Evolutionary conservation across 2,888 invertebrate genomes (phyloP).

Genomic region (Neria commutata): DNA sequence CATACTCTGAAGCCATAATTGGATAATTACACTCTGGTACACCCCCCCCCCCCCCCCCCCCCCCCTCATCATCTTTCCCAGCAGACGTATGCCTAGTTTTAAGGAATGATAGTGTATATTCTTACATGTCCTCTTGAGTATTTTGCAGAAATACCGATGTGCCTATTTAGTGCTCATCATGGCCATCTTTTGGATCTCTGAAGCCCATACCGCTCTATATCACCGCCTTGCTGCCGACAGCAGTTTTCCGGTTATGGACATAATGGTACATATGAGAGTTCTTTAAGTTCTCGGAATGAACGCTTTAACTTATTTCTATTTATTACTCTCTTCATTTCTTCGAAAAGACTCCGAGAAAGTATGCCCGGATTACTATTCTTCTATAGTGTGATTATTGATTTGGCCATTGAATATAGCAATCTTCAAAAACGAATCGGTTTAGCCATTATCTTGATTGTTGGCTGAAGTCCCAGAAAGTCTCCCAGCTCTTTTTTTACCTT

Average conservation of each 20-base stretch:
- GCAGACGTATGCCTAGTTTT: background rate
- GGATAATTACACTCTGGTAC: no score
- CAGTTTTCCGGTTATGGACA: constrained; percentile 80
- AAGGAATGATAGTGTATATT: no score
- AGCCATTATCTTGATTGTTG: constrained; percentile 74
- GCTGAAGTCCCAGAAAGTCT: constrained; percentile 71
- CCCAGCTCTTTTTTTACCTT: constrained; percentile 69
- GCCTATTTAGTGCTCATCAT: constrained; percentile 78
- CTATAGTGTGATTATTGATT: constrained; percentile 84
- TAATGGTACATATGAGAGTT: constrained; percentile 65
- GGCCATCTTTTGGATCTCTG: constrained; percentile 81
- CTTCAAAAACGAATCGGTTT: constrained; percentile 81
- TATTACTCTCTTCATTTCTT: constrained; percentile 31
- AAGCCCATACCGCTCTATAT: constrained; percentile 77
- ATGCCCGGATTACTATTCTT: constrained; percentile 79
- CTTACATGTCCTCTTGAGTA: constrained; percentile 4
- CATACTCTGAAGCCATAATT: no score
- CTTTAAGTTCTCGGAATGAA: no score
- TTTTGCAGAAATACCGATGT: constrained; percentile 68
- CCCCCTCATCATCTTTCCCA: background rate
- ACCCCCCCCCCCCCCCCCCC: no score
- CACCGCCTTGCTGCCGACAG: constrained; percentile 79
- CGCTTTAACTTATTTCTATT: constrained; percentile 30
- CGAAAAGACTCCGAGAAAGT: constrained; percentile 61
- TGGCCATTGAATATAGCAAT: constrained; percentile 86